These are phyloP conservation scores for Gastrophysa polygoni DNA, from an alignment of 2,888 invertebrate species.

Conservation along the genomic window DNA sequence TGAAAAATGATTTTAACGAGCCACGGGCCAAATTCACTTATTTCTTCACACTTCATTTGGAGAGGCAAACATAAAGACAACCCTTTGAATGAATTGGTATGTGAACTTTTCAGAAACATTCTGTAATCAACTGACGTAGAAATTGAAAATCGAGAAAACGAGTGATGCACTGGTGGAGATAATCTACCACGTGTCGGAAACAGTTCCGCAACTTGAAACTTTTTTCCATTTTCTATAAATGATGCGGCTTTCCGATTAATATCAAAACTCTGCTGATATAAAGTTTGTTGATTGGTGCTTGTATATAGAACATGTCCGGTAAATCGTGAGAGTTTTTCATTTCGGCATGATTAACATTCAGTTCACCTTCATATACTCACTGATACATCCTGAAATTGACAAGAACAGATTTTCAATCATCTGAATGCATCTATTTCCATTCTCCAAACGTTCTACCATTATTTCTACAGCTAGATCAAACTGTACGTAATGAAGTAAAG, in stretches of 20 bases:
- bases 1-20: too few relatives aligned
- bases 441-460: too few relatives aligned
- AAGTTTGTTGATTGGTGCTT: not conserved
- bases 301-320: not conserved
- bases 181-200: slow-evolving; percentile 32
- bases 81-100: too few relatives aligned
- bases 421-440: too few relatives aligned
- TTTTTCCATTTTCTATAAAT: slow-evolving; percentile 24
- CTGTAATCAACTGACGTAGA: slow-evolving; percentile 29
- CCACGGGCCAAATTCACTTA: too few relatives aligned
- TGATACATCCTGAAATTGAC: too few relatives aligned
- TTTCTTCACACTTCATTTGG: too few relatives aligned
- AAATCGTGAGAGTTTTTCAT: not conserved
- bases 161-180: slow-evolving; percentile 28
- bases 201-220: slow-evolving; percentile 20
- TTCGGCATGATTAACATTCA: not conserved
- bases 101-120: slow-evolving; percentile 14
- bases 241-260: not conserved
- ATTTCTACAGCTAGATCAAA: too few relatives aligned
- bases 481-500: too few relatives aligned
- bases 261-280: slow-evolving; percentile 3
- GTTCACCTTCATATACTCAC: too few relatives aligned
- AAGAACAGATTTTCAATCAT: too few relatives aligned
- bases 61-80: too few relatives aligned
- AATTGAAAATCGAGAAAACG: slow-evolving; percentile 27